These are phyloP conservation scores for Rhabdophis nuchalis DNA, from an alignment of 2,797 vertebrate species.

Conservation along the genomic window DNA sequence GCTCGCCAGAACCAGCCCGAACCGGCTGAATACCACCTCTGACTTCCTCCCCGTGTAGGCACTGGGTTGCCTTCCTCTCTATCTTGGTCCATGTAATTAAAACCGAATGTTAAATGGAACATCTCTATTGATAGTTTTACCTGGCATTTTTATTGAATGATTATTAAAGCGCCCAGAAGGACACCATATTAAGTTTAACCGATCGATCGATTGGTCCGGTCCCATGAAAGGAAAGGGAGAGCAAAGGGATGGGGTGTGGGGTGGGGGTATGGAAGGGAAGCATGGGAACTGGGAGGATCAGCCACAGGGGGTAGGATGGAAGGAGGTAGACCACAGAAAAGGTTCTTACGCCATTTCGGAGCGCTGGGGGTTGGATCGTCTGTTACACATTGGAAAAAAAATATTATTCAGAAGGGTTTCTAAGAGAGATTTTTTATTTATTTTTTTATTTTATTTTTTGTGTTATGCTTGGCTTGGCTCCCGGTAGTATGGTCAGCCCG, in stretches of 20 bases:
- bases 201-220: not conserved
- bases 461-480: constrained; percentile 24
- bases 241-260: not conserved
- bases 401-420: constrained; percentile 73
- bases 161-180: not conserved
- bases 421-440: constrained; percentile 22
- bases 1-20: no score
- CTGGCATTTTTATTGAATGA: not conserved
- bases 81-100: not conserved
- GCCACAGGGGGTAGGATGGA: constrained; percentile 39
- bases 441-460: constrained; percentile 34
- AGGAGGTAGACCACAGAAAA: constrained; percentile 58
- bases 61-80: not conserved
- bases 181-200: not conserved
- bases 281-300: not conserved
- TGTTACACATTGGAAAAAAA: constrained; percentile 79
- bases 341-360: constrained; percentile 81
- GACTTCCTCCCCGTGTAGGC: not conserved
- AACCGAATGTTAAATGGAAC: not conserved
- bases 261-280: not conserved
- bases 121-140: not conserved
- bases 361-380: constrained; percentile 81
- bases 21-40: no score
- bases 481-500: not conserved
- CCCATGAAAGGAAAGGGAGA: not conserved